These are phyloP conservation scores for Orchesellides sinensis DNA, from an alignment of 2,888 invertebrate genomes.

Conservation along the genomic window DNA sequence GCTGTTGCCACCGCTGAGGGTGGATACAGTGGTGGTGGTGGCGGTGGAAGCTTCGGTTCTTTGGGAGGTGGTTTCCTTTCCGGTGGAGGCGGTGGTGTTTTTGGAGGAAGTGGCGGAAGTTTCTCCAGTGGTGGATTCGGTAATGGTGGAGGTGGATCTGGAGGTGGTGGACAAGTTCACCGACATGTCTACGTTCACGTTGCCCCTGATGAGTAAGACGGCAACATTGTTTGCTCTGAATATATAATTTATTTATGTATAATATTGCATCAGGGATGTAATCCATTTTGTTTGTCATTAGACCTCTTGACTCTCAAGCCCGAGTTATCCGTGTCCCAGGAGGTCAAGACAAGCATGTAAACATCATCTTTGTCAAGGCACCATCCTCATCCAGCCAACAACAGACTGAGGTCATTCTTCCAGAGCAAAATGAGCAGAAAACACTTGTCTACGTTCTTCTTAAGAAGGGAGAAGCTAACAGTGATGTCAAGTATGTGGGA, in stretches of 20 bases:
- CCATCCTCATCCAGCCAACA: slow-evolving; percentile 33
- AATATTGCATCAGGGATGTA: neutral
- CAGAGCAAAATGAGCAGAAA: slow-evolving; percentile 52
- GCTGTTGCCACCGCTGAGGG: slow-evolving; percentile 40
- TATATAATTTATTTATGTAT: neutral
- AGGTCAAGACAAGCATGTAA: slow-evolving; percentile 59
- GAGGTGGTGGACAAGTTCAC: slow-evolving; percentile 22
- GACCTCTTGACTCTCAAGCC: slow-evolving; percentile 17
- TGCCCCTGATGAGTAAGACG: slow-evolving; percentile 46
- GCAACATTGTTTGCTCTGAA: neutral
- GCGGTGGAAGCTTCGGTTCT: neutral
- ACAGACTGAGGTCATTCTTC: slow-evolving; percentile 61
- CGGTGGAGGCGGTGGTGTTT: slow-evolving; percentile 1
- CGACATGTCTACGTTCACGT: slow-evolving; percentile 45
- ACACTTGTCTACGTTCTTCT: slow-evolving; percentile 51
- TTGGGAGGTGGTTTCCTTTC: slow-evolving; percentile 24
- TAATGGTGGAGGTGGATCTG: slow-evolving; percentile 20
- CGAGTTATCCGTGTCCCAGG: slow-evolving; percentile 59
- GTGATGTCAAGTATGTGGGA: slow-evolving; percentile 15
- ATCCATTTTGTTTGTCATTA: neutral
- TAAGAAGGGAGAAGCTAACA: slow-evolving; percentile 36
- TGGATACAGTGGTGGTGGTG: slow-evolving; percentile 45
- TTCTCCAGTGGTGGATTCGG: neutral
- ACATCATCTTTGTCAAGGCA: slow-evolving; percentile 58
- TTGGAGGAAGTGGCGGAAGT: slow-evolving; percentile 27